phyloP scores from a whole-genome alignment of 2,113 vertebrate genomes.

The Vidua chalybeata region DNA sequence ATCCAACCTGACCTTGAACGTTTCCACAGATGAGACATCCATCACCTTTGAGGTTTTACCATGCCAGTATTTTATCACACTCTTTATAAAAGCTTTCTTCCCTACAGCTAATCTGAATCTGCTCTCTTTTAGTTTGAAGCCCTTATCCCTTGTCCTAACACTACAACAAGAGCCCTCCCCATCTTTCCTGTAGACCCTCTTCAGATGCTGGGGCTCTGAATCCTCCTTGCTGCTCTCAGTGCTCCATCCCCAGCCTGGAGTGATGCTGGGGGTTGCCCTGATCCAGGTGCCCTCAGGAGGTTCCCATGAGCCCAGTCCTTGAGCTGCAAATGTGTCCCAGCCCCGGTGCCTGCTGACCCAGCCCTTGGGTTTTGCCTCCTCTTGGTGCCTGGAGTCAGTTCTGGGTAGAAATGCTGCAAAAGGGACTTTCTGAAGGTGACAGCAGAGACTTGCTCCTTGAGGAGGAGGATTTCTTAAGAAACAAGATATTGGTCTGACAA shows the following conservation, averaged over 20 bases:
- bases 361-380: not conserved
- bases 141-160: not conserved
- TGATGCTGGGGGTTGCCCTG: rapidly evolving
- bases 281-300: not conserved
- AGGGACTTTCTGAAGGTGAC: conserved; percentile 21
- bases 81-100: not conserved
- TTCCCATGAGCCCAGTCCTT: not conserved
- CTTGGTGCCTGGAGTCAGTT: not conserved
- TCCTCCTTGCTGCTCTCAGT: not conserved
- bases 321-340: not conserved
- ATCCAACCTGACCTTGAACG: not conserved
- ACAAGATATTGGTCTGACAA: not conserved
- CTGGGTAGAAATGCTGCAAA: not conserved
- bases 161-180: not conserved
- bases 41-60: not conserved
- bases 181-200: not conserved
- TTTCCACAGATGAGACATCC: not conserved
- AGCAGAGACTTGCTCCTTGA: not conserved
- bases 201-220: not conserved
- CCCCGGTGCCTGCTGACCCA: not conserved
- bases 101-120: not conserved
- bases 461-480: not conserved
- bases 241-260: not conserved
- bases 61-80: not conserved
- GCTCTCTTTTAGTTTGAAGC: not conserved